Evolutionary conservation across 2,888 invertebrate genomes (phyloP), one percentile per base, ranked within the genome.

Genomic region (Caenorhabditis virilis): DNA sequence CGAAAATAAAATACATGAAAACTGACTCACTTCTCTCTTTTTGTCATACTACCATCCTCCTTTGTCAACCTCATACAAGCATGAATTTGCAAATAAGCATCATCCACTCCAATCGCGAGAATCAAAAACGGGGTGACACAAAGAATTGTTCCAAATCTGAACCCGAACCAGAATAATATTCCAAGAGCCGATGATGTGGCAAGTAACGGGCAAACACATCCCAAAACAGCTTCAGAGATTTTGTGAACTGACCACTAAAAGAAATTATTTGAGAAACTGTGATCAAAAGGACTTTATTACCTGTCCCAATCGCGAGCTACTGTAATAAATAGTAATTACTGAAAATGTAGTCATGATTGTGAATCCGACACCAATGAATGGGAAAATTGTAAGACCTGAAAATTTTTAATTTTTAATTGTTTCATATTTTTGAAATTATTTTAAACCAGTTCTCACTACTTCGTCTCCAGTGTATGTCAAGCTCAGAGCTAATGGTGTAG

Each of bases 81-180:
- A 46, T 80, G 78, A 46, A 80, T 73, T 61, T 75, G 76, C 16
- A 80, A 58, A 47, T 71, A 80, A n/a, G 80, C 78, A 58, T 80
- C 80, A 47, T 80, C 80, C 7, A 80, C 80, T 69, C 77, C 78
- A 56, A 79, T 79, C 1, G 79, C 79, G 43, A 79, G 49, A n/a
- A 80, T 74, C 50, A 80, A 62, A 35, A 80, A 80, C 0, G 80
- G 79, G 16, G 77, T 78, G n/a, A 80, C 78, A 56, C 71, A 71
- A n/a, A 80, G 74, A 53, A 80, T 80, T 1, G 79, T 76, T 42
- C 79, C 79, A 47, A 80, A 80, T 26, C 79, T 55, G 49, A 80
- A 69, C 16, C 77, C 76, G 38, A 60, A 64, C 78, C 72, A 74
- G 69, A 80, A 80, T 11, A 80, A 72, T n/a, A 68, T 53, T 36